These are phyloP conservation scores for Lethenteron camtschaticum DNA, from an alignment of 2,113 vertebrate genomes.

Conservation along the genomic window DNA sequence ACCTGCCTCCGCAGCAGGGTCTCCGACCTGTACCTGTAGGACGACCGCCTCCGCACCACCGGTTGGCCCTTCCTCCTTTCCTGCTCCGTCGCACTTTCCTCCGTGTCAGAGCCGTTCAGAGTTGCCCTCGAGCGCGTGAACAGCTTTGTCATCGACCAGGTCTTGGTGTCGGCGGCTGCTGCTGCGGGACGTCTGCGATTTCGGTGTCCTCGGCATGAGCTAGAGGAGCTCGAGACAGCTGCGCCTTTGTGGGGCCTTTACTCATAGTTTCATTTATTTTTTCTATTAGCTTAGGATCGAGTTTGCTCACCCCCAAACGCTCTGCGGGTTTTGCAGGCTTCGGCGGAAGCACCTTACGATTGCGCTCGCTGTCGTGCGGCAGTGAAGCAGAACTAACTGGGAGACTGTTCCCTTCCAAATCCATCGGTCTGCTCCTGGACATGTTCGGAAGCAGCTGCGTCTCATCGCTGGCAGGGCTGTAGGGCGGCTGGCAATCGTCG, in stretches of 20 bases:
- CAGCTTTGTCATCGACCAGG: too few relatives aligned
- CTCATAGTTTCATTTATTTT: conserved; percentile 14
- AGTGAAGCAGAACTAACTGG: conserved; percentile 30
- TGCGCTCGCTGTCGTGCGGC: conserved; percentile 74
- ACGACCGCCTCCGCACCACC: background rate
- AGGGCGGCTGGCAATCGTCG: background rate
- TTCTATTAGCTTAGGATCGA: conserved; percentile 88
- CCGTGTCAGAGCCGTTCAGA: too few relatives aligned
- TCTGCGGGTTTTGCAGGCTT: conserved; percentile 72
- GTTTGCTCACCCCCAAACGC: conserved; percentile 30
- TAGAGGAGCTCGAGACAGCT: too few relatives aligned
- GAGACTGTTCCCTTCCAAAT: conserved; percentile 20
- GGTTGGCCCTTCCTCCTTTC: too few relatives aligned
- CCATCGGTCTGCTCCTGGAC: too few relatives aligned
- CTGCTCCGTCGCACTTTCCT: too few relatives aligned
- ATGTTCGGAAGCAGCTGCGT: background rate
- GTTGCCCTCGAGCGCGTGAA: too few relatives aligned
- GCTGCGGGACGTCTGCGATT: too few relatives aligned
- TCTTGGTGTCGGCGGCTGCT: too few relatives aligned
- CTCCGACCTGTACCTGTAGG: background rate
- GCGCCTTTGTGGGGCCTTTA: background rate
- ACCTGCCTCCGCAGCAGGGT: conserved; percentile 3
- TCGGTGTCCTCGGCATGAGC: too few relatives aligned
- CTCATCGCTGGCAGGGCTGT: background rate
- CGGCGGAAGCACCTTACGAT: conserved; percentile 98